These are phyloP conservation scores for Margarornis squamiger DNA, from an alignment of 2,797 vertebrate genomes.

Conservation along the genomic window DNA sequence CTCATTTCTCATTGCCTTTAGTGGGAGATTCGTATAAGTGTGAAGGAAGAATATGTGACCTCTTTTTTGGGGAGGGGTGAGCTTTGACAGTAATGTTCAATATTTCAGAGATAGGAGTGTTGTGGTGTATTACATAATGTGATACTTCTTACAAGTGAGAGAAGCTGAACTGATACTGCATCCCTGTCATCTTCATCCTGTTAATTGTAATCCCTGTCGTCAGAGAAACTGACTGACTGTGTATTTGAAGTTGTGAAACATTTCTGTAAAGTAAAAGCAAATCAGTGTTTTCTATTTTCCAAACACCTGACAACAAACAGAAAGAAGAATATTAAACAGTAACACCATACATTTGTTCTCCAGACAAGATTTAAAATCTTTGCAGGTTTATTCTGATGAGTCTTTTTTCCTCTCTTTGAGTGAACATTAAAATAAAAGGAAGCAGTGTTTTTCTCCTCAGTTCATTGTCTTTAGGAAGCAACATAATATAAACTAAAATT, in stretches of 20 bases:
- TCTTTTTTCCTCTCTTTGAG: background rate
- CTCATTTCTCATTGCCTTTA: background rate
- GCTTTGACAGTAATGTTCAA: background rate
- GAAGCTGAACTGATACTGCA: background rate
- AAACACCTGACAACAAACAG: background rate
- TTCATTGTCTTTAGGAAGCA: background rate
- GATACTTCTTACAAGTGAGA: background rate
- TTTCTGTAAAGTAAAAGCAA: background rate
- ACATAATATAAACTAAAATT: background rate
- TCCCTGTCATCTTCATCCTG: background rate
- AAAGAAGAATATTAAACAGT: background rate
- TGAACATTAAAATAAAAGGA: background rate
- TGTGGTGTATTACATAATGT: background rate
- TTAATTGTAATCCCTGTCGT: background rate
- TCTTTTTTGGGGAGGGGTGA: fast-evolving
- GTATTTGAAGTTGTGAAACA: background rate
- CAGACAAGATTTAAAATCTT: background rate
- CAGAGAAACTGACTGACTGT: background rate
- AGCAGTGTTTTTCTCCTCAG: background rate
- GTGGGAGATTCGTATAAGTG: background rate
- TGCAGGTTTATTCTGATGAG: background rate
- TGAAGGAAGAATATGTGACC: background rate
- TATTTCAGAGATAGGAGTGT: background rate
- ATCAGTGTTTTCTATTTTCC: background rate
- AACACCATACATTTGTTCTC: background rate